Evolutionary conservation across 2,888 invertebrate genomes (phyloP).

Genomic region (Euzophera pinguis): DNA sequence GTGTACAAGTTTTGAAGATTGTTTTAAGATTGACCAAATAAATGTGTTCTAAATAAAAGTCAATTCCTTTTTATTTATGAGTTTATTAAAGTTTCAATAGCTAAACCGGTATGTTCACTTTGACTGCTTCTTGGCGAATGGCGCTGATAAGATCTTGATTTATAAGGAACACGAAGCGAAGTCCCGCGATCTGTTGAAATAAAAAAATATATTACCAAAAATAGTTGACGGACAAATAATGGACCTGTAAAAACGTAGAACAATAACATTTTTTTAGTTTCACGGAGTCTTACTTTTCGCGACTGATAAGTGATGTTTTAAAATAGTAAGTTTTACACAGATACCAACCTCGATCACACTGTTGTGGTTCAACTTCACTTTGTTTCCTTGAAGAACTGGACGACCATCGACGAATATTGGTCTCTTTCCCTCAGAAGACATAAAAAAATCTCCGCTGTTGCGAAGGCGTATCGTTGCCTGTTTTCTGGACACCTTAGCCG

Average conservation of each 20-base stretch:
- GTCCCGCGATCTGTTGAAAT: constrained; percentile 86
- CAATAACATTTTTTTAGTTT: too few species aligned
- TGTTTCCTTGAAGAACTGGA: constrained; percentile 92
- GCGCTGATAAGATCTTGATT: constrained; percentile 95
- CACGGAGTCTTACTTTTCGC: too few species aligned
- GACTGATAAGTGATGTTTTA: too few species aligned
- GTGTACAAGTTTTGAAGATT: constrained; percentile 68
- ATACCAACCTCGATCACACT: constrained; percentile 91
- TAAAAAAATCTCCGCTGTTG: constrained; percentile 96
- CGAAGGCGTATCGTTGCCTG: constrained; percentile 94
- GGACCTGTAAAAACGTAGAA: too few species aligned
- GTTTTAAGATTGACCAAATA: constrained; percentile 77
- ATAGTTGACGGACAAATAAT: not conserved
- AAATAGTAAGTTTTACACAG: not conserved
- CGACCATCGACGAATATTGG: constrained; percentile 97
- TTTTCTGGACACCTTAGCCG: constrained; percentile 94
- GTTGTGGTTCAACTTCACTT: constrained; percentile 94
- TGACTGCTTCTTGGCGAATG: constrained; percentile 92
- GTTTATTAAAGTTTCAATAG: constrained; percentile 21
- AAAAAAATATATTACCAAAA: constrained; percentile 16
- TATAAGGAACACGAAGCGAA: constrained; percentile 95
- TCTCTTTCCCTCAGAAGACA: constrained; percentile 96
- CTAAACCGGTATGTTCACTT: constrained; percentile 81
- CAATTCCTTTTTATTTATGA: constrained; percentile 32
- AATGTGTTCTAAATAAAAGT: constrained; percentile 75